A percentile compares a stretch with the other conserved stretches of the same genome.
phyloP scores from a whole-genome alignment of 2,888 invertebrate species.

The Pyrgus malvae region DNA sequence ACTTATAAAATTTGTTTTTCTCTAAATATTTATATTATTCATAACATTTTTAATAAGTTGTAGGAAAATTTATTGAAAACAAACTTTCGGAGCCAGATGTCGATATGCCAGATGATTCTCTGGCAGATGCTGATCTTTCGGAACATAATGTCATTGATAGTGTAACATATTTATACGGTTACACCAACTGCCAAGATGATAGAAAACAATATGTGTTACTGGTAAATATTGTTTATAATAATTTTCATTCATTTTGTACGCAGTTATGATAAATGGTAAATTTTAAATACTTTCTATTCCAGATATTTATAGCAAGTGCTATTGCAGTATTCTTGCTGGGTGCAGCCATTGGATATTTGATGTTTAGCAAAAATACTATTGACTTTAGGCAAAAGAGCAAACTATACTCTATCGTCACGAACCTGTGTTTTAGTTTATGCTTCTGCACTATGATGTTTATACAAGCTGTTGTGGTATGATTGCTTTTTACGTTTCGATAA shows the following conservation, averaged over 20 bases:
- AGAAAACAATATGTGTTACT: constrained; percentile 74
- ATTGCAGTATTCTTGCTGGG: constrained; percentile 56
- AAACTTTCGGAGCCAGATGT: constrained; percentile 69
- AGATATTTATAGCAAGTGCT: constrained; percentile 70
- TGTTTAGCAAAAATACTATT: constrained; percentile 64
- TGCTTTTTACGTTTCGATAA: no score
- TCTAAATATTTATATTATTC: not conserved
- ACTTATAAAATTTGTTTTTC: not conserved
- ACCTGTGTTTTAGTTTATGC: constrained; percentile 83
- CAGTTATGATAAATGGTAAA: no score
- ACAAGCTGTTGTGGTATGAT: constrained; percentile 84
- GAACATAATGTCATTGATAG: constrained; percentile 88
- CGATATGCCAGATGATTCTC: constrained; percentile 83
- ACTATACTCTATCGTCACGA: constrained; percentile 81
- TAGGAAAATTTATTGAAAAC: constrained; percentile 53
- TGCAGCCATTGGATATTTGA: constrained; percentile 60
- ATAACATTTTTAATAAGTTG: constrained; percentile 33
- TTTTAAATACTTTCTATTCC: no score
- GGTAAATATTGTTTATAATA: constrained; percentile 48
- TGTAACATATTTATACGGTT: constrained; percentile 86
- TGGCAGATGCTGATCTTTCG: constrained; percentile 84
- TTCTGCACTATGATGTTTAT: constrained; percentile 84
- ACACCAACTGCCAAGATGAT: constrained; percentile 74
- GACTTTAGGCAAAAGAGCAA: constrained; percentile 73
- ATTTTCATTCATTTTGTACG: no score